Conservation (phyloP, 2,113 vertebrate genomes). For the Oreochromis spilurus region DNA sequence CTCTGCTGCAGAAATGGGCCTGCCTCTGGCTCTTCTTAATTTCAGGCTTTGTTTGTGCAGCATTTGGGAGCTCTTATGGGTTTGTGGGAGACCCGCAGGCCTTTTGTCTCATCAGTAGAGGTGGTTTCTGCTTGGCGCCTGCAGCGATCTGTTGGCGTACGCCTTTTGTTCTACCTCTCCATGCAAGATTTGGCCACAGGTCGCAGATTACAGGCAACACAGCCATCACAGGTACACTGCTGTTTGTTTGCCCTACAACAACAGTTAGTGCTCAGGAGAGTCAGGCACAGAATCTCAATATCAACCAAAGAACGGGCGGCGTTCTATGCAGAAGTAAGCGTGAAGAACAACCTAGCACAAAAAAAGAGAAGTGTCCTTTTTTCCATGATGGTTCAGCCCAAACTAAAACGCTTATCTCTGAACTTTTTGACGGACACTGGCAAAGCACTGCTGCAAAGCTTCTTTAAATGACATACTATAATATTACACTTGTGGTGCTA, state of each 20-base stretch:
- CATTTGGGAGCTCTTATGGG: constrained; percentile 60
- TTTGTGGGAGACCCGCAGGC: constrained; percentile 65
- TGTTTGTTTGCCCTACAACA: constrained; percentile 28
- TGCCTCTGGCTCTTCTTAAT: constrained; percentile 71
- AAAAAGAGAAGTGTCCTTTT: background rate
- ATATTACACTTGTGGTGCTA: constrained; percentile 61
- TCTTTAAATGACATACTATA: constrained; percentile 67
- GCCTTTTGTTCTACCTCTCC: constrained; percentile 58
- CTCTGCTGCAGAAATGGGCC: constrained; percentile 55
- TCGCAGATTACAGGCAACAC: constrained; percentile 55
- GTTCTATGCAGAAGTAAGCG: background rate
- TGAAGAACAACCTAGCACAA: background rate
- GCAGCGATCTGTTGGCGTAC: constrained; percentile 46
- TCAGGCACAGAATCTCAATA: background rate
- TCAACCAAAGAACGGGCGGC: background rate
- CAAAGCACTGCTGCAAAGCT: background rate
- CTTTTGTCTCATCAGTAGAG: constrained; percentile 68
- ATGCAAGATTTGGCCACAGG: constrained; percentile 63
- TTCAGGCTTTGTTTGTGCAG: constrained; percentile 74
- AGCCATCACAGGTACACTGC: constrained; percentile 45
- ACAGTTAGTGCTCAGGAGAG: background rate
- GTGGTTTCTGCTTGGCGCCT: constrained; percentile 56
- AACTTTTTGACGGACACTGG: constrained; percentile 1
- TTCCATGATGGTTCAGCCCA: background rate
- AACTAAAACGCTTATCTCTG: constrained; percentile 16